These are phyloP conservation scores for Idaea dimidiata DNA, from an alignment of 2,888 invertebrate genomes.

Conservation along the genomic window DNA sequence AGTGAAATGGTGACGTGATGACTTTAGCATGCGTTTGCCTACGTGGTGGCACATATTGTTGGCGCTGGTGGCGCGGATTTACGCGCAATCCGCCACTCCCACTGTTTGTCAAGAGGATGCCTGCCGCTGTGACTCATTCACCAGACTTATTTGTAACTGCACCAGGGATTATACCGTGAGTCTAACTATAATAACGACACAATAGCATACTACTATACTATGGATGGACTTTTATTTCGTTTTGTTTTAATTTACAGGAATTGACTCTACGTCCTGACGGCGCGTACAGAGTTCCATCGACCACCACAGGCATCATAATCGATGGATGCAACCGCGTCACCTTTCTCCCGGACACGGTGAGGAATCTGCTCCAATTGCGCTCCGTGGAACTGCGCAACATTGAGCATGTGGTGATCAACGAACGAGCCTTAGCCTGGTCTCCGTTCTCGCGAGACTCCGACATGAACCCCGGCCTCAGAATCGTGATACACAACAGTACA, in stretches of 20 bases:
- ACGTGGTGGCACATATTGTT: conserved; percentile 59
- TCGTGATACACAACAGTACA: conserved; percentile 72
- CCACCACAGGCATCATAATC: conserved; percentile 82
- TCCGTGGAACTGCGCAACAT: conserved; percentile 83
- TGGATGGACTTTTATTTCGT: too few relatives aligned
- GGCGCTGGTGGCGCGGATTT: conserved; percentile 47
- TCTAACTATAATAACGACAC: conserved; percentile 19
- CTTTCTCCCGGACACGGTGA: conserved; percentile 81
- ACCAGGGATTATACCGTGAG: conserved; percentile 69
- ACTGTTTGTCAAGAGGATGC: conserved; percentile 77
- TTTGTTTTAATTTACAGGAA: conserved; percentile 62
- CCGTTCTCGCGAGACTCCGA: conserved; percentile 81
- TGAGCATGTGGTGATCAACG: conserved; percentile 81
- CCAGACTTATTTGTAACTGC: conserved; percentile 80
- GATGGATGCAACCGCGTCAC: conserved; percentile 83
- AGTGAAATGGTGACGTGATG: conserved; percentile 71
- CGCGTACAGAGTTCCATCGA: conserved; percentile 73
- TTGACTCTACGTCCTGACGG: conserved; percentile 81
- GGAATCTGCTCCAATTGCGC: conserved; percentile 82
- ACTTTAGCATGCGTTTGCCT: conserved; percentile 57
- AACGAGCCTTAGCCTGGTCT: conserved; percentile 82
- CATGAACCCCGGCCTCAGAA: conserved; percentile 82
- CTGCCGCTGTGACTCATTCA: conserved; percentile 80
- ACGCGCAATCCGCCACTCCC: conserved; percentile 53
- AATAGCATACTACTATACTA: conserved; percentile 11